Conservation (phyloP, 2,113 vertebrate genomes). For the Brachyhypopomus occidentalis region DNA sequence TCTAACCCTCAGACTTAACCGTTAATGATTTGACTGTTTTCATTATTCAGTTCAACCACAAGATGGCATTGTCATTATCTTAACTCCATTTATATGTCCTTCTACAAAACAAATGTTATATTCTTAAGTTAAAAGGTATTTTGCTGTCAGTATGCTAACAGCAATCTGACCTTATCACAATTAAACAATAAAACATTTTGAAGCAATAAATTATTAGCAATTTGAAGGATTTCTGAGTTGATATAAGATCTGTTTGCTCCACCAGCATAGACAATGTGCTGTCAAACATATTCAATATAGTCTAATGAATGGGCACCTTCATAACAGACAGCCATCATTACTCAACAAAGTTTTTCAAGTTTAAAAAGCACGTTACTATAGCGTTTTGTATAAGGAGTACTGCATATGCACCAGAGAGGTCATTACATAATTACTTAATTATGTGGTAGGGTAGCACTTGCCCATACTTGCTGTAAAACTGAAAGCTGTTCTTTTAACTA, state of each 20-base stretch:
- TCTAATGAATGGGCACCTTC: not conserved
- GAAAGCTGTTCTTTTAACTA: constrained; percentile 7
- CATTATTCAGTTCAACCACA: constrained; percentile 49
- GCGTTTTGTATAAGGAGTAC: not conserved
- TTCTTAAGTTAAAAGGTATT: not conserved
- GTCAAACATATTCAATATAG: not conserved
- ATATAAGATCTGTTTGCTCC: no score
- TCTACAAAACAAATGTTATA: not conserved
- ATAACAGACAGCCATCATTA: constrained; percentile 9
- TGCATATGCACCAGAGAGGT: not conserved
- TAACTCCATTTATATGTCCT: not conserved
- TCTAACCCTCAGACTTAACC: not conserved
- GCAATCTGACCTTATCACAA: not conserved
- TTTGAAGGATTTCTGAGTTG: no score
- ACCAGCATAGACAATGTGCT: not conserved
- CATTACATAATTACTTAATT: not conserved
- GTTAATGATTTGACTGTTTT: not conserved
- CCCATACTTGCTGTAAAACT: not conserved
- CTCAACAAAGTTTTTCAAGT: constrained; percentile 20
- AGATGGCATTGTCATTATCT: constrained; percentile 50
- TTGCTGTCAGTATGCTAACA: not conserved
- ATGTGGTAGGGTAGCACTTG: not conserved
- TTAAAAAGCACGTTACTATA: constrained; percentile 12
- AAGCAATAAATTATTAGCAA: no score
- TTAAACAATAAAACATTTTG: not conserved